Conservation (phyloP, 2,888 invertebrate species). For the Cryptocephalus primarius region DNA sequence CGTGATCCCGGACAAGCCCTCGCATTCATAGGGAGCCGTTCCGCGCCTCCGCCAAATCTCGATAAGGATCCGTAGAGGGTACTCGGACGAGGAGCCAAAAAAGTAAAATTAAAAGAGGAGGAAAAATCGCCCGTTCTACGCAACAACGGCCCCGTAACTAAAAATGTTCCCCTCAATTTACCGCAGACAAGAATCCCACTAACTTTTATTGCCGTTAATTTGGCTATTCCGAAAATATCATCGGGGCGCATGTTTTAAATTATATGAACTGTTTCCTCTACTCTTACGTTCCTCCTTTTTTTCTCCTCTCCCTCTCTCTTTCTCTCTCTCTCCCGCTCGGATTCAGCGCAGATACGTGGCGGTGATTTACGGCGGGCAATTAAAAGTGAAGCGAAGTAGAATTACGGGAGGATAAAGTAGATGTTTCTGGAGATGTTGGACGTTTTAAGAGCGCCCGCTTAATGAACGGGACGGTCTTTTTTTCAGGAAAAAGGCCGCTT, state of each 20-base stretch:
- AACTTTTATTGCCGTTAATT: constrained; percentile 17
- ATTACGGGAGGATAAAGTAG: background rate
- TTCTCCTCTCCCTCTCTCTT: background rate
- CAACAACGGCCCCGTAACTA: constrained; percentile 7
- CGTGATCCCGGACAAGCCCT: too few relatives aligned
- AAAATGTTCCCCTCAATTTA: constrained; percentile 16
- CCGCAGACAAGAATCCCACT: constrained; percentile 12
- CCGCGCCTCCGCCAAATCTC: too few relatives aligned
- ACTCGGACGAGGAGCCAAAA: too few relatives aligned
- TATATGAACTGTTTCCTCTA: constrained; percentile 14
- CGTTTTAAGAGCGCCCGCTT: background rate
- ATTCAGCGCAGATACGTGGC: constrained; percentile 9
- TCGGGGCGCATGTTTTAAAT: constrained; percentile 12
- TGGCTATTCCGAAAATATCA: constrained; percentile 17
- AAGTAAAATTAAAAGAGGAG: too few relatives aligned
- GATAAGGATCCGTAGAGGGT: too few relatives aligned
- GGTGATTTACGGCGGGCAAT: constrained; percentile 10
- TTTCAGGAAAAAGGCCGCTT: background rate
- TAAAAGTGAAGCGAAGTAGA: constrained; percentile 5
- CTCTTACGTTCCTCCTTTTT: constrained; percentile 2
- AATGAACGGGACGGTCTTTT: background rate
- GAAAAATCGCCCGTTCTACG: too few relatives aligned
- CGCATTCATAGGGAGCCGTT: too few relatives aligned
- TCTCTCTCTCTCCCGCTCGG: constrained; percentile 6
- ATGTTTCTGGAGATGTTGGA: background rate